Evolutionary conservation across 1,140 invertebrate species (phyloP), one percentile per base, ranked within the genome.

Genomic region (Drosophila nigrodunni): DNA sequence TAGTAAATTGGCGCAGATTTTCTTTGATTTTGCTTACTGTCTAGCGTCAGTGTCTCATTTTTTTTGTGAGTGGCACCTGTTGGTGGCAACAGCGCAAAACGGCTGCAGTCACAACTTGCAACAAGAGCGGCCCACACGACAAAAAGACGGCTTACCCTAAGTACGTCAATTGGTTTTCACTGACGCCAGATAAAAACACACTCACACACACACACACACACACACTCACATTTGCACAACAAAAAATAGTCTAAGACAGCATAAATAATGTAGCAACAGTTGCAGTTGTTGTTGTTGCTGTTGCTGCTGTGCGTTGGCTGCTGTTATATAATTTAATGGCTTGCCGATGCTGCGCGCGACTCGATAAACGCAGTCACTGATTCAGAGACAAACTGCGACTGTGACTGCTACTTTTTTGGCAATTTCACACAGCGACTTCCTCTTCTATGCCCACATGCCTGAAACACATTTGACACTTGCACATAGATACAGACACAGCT

Each of bases 241-340:
- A 54, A 67, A 77, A 78, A 74, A 83, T 76, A 58, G 64, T 80
- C 80, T 88, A 80, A 88, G 67, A 79, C 80, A 72, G 85, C 82
- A 87, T 87, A 87, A 87, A 87, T 88, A 87, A 87, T 87, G 83
- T 77, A 88, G 75, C 77, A 70, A 61, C 60, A 68, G 41, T 61
- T 35, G 55, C 66, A 18, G 52, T 25, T 9, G 70, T 64, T 57
- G 44, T 37, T 69, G 74, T 64, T 72, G 71, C 55, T 66, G 62
- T 43, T 30, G 62, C 50, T 74, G 25, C 25, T 30, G 25, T 30
- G 72, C 62, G 75, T 67, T 74, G 71, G 54, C 41, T 44, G 71
- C 15, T 37, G 60, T 87, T 87, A 88, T 74, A 88, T 87, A 87
- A 87, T 74, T 78, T 88, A 87, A 87, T 87, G 83, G 82, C 78